These are phyloP conservation scores for Achlya flavicornis DNA, from an alignment of 2,888 invertebrate species.

Conservation along the genomic window DNA sequence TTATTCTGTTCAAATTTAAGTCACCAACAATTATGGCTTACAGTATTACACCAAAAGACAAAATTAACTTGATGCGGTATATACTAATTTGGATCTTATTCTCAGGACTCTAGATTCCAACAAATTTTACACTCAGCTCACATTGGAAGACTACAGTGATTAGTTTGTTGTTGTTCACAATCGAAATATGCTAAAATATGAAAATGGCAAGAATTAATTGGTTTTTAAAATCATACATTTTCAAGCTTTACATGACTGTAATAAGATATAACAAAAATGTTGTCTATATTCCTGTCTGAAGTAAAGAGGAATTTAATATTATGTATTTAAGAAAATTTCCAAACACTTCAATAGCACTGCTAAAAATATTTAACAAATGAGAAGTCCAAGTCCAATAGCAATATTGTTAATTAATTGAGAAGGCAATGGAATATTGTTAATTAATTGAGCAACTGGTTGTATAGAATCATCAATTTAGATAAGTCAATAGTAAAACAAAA, in stretches of 20 bases:
- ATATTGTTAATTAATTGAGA: background rate
- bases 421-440: background rate
- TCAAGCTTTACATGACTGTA: background rate
- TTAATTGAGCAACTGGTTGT: background rate
- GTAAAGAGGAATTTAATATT: too few species aligned
- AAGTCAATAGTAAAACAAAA: background rate
- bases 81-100: background rate
- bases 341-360: background rate
- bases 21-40: background rate
- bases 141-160: background rate
- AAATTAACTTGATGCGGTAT: background rate
- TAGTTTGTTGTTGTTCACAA: background rate
- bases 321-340: too few species aligned
- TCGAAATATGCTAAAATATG: background rate
- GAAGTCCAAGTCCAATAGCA: background rate
- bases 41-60: background rate
- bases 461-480: background rate
- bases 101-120: background rate
- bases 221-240: background rate
- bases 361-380: background rate
- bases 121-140: background rate
- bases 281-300: too few species aligned
- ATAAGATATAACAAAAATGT: background rate
- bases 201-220: background rate
- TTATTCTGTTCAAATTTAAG: background rate